phyloP scores from a whole-genome alignment of 2,113 vertebrate species.

The Syngnathus scovelli region DNA sequence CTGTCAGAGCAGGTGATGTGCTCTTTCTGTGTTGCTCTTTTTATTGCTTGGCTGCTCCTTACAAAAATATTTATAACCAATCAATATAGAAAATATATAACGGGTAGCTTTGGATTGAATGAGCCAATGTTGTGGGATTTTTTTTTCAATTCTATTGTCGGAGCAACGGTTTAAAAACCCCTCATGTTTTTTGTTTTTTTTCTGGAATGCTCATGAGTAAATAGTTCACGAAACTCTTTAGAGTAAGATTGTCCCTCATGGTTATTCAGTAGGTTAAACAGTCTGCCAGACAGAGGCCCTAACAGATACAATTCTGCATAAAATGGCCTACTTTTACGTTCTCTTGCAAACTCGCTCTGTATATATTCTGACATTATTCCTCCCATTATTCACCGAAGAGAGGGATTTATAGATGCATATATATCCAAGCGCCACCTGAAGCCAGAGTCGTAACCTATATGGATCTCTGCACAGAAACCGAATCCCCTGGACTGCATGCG shows the following conservation, averaged over 20 bases:
- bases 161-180: conserved; percentile 35
- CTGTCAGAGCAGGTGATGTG: conserved; percentile 28
- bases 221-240: conserved; percentile 20
- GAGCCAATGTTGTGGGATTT: conserved; percentile 13
- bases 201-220: conserved; percentile 27
- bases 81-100: conserved; percentile 31
- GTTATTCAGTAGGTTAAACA: conserved; percentile 21
- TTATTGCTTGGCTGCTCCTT: conserved; percentile 30
- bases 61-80: not conserved
- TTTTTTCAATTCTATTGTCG: conserved; percentile 39
- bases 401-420: conserved; percentile 62
- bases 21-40: conserved; percentile 9
- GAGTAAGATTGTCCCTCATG: conserved; percentile 18
- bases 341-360: conserved; percentile 28
- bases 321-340: conserved; percentile 26
- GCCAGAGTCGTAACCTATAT: conserved; percentile 58
- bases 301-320: conserved; percentile 21
- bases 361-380: conserved; percentile 27
- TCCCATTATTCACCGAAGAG: conserved; percentile 42
- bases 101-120: conserved; percentile 34
- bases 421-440: conserved; percentile 57
- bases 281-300: conserved; percentile 6
- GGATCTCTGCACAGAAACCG: conserved; percentile 68
- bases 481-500: conserved; percentile 67
- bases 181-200: conserved; percentile 24